Percentiles rank a stretch among this genome's conserved stretches.
These are phyloP conservation scores for Brevimyrus niger DNA, from an alignment of 2,113 vertebrate genomes.

Conservation along the genomic window DNA sequence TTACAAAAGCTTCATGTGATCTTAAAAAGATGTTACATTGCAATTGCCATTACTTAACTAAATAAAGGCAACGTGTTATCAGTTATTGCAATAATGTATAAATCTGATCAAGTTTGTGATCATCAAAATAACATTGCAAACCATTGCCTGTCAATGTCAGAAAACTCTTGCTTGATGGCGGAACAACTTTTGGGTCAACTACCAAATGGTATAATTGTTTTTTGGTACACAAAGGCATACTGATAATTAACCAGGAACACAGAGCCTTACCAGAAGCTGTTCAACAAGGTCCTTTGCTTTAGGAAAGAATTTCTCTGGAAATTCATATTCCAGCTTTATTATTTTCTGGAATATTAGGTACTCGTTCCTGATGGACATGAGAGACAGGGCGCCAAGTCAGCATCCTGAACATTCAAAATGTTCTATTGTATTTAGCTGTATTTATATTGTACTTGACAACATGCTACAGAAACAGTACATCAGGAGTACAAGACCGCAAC, in stretches of 20 bases:
- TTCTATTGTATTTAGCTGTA: not conserved
- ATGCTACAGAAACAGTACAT: not conserved
- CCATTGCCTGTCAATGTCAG: not conserved
- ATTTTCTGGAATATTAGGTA: slow-evolving; percentile 99
- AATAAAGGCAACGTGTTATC: not conserved
- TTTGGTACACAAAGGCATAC: not conserved
- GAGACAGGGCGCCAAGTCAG: slow-evolving; percentile 1
- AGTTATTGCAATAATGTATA: not conserved
- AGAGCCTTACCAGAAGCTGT: slow-evolving; percentile 77
- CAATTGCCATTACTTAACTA: not conserved
- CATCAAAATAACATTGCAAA: not conserved
- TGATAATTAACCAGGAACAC: not conserved
- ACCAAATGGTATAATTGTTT: not conserved
- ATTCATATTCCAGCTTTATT: slow-evolving; percentile 98
- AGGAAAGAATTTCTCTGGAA: slow-evolving; percentile 98
- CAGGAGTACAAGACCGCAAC: not conserved
- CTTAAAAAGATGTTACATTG: not conserved
- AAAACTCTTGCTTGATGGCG: not conserved
- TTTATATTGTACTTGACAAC: not conserved
- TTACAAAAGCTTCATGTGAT: not conserved
- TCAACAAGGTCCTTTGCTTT: slow-evolving; percentile 96
- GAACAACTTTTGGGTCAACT: not conserved
- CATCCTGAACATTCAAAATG: not conserved
- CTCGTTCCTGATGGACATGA: slow-evolving; percentile 76
- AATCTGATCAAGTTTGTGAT: not conserved